A percentile compares a stretch with the other conserved stretches of the same genome.
phyloP scores from a whole-genome alignment of 2,888 invertebrate species.

The Fragum sueziense region DNA sequence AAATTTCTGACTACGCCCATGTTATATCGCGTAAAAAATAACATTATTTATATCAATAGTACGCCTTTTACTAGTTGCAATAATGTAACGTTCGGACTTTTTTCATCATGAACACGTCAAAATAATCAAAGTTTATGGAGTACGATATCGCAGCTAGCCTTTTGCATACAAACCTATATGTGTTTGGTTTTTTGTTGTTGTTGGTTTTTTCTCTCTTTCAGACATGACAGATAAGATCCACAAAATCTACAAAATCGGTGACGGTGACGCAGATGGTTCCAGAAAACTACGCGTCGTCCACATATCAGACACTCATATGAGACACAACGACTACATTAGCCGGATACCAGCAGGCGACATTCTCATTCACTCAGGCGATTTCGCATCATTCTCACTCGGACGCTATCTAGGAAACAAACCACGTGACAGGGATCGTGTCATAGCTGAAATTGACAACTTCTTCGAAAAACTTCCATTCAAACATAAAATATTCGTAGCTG shows the following conservation, averaged over 20 bases:
- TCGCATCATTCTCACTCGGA: constrained; percentile 60
- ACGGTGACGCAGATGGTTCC: constrained; percentile 26
- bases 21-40: too few species aligned
- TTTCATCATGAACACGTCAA: too few species aligned
- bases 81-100: too few species aligned
- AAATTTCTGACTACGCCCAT: too few species aligned
- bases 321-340: constrained; percentile 61
- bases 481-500: constrained; percentile 77
- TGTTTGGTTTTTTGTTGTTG: too few species aligned
- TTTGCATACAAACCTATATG: too few species aligned
- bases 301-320: constrained; percentile 77
- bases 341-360: constrained; percentile 76
- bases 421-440: constrained; percentile 37
- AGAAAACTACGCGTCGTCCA: constrained; percentile 72
- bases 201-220: not conserved
- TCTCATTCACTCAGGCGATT: constrained; percentile 78
- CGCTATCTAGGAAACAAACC: constrained; percentile 45
- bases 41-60: too few species aligned
- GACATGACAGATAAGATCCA: constrained; percentile 21
- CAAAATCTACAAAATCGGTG: constrained; percentile 51
- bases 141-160: too few species aligned
- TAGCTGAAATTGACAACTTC: constrained; percentile 65
- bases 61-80: too few species aligned
- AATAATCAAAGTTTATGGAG: too few species aligned
- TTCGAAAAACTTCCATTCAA: constrained; percentile 73